These are phyloP conservation scores for Leptopterna dolabrata DNA, from an alignment of 2,888 invertebrate species.

Conservation along the genomic window DNA sequence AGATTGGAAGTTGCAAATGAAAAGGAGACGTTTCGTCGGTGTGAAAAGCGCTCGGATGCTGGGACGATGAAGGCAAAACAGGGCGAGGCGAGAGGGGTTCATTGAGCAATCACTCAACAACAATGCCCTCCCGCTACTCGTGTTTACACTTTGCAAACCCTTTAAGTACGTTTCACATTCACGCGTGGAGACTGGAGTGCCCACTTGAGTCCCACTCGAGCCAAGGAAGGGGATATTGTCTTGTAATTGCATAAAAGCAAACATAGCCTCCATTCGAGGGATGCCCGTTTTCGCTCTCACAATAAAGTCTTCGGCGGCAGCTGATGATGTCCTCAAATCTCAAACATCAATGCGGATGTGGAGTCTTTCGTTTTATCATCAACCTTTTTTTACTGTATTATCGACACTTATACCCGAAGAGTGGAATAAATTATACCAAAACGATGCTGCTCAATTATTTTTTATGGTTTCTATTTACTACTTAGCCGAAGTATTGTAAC, in stretches of 20 bases:
- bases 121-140: slow-evolving; percentile 10
- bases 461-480: too few species aligned
- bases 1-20: neutral
- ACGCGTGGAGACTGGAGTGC: slow-evolving; percentile 21
- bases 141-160: slow-evolving; percentile 45
- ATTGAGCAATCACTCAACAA: slow-evolving; percentile 16
- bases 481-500: too few species aligned
- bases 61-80: neutral
- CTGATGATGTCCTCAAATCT: neutral
- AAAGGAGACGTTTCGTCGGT: neutral
- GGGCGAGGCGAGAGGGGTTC: neutral
- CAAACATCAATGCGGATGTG: neutral
- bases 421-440: too few species aligned
- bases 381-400: neutral
- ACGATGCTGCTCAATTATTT: too few species aligned
- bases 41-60: neutral
- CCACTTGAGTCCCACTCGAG: slow-evolving; percentile 18
- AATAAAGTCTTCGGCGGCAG: neutral
- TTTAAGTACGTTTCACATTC: slow-evolving; percentile 42
- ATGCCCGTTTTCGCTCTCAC: neutral
- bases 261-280: slow-evolving; percentile 11
- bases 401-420: too few species aligned
- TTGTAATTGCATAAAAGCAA: slow-evolving; percentile 48
- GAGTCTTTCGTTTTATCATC: neutral
- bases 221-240: slow-evolving; percentile 36